Evolutionary conservation across 2,888 invertebrate species (phyloP).

Genomic region (Lamproptera curius): DNA sequence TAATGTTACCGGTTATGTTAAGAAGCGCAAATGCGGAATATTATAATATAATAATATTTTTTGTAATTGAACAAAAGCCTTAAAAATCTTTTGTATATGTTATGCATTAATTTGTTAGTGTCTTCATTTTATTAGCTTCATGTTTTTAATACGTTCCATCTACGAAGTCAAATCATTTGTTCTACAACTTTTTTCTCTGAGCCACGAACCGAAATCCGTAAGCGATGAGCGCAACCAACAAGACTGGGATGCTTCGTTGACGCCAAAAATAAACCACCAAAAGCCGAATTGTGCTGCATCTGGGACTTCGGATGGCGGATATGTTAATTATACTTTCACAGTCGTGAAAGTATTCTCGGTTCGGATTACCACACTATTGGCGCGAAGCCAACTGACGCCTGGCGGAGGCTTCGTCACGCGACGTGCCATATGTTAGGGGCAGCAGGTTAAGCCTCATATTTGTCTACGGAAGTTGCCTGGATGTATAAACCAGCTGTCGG

Average conservation of each 20-base stretch:
- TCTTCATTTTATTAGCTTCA: too few species aligned
- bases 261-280: background rate
- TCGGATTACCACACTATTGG: conserved; percentile 18
- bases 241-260: background rate
- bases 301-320: background rate
- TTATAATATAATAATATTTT: too few species aligned
- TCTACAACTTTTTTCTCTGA: background rate
- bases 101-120: too few species aligned
- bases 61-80: too few species aligned
- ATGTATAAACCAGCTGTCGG: too few species aligned
- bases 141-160: too few species aligned
- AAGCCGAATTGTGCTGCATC: background rate
- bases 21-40: too few species aligned
- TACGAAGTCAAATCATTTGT: too few species aligned
- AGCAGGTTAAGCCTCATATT: background rate
- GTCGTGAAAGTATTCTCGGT: conserved; percentile 14
- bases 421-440: background rate
- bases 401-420: conserved; percentile 11
- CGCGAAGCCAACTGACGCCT: conserved; percentile 13
- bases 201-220: background rate
- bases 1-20: too few species aligned
- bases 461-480: too few species aligned
- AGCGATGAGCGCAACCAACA: background rate
- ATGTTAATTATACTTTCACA: conserved; percentile 14
- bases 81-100: too few species aligned